phyloP scores from a whole-genome alignment of 2,113 vertebrate genomes.

The Alaudala cheleensis region DNA sequence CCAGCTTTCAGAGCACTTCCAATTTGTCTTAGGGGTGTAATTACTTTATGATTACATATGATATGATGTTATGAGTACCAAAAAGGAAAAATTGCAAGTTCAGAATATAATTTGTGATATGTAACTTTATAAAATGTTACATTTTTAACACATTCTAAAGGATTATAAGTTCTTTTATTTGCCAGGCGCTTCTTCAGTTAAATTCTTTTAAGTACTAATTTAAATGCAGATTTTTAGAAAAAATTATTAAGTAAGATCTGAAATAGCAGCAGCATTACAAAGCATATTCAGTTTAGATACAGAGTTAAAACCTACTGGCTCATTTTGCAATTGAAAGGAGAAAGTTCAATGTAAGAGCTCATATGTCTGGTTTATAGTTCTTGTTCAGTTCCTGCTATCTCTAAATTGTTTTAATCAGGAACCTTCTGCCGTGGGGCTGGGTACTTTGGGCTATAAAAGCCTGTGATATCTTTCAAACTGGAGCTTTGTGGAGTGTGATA shows the following conservation, averaged over 20 bases:
- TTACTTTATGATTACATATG: background rate
- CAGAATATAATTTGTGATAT: background rate
- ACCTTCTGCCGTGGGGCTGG: background rate
- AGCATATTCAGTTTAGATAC: background rate
- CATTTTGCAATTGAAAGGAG: background rate
- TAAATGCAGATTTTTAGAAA: background rate
- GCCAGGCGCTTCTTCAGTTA: background rate
- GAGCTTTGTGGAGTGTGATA: background rate
- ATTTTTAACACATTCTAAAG: background rate
- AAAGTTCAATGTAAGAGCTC: background rate
- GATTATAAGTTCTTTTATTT: background rate
- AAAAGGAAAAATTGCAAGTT: background rate
- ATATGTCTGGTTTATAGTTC: background rate
- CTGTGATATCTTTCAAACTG: background rate
- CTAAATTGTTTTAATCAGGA: background rate
- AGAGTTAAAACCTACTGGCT: background rate
- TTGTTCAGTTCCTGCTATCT: background rate
- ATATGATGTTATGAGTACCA: background rate
- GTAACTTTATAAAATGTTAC: background rate
- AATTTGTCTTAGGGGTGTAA: background rate
- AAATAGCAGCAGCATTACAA: background rate
- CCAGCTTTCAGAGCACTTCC: background rate
- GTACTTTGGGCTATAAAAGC: background rate
- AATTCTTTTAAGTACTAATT: background rate
- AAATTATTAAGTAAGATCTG: background rate